phyloP scores from a whole-genome alignment of 2,113 vertebrate species.

The Mustela nigripes region DNA sequence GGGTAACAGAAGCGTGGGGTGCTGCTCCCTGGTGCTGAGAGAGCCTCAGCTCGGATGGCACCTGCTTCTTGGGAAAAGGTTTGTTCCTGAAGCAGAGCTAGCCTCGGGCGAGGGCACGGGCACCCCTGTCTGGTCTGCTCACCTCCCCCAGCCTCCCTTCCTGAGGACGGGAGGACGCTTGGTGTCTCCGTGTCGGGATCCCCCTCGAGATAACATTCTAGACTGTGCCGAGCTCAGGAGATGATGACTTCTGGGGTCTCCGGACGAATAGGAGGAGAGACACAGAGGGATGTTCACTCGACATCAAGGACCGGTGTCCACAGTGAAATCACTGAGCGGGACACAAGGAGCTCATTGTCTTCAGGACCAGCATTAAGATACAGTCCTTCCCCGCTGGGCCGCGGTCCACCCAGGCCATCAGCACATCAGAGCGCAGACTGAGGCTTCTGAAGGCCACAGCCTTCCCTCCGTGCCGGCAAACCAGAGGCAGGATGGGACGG shows the following conservation, averaged over 20 bases:
- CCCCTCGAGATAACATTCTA: neutral
- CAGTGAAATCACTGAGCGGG: neutral
- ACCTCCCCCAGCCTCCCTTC: neutral
- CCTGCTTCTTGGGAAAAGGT: neutral
- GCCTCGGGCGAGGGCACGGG: rapidly evolving
- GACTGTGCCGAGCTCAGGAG: neutral
- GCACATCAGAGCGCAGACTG: neutral
- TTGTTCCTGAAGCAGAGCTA: neutral
- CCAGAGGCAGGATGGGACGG: too few species aligned
- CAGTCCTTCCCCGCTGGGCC: neutral
- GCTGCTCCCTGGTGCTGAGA: neutral
- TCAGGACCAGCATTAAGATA: neutral
- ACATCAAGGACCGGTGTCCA: neutral
- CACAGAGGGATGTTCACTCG: neutral
- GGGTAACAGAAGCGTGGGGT: neutral
- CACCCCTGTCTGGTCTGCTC: rapidly evolving
- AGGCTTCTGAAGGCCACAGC: neutral
- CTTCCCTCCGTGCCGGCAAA: neutral
- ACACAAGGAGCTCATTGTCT: neutral
- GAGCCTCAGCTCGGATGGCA: neutral
- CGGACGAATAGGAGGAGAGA: neutral
- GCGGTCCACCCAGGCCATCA: rapidly evolving
- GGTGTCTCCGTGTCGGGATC: neutral
- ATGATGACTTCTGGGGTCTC: neutral
- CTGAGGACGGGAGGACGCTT: neutral